A percentile compares a stretch with the other conserved stretches of the same genome.
These are phyloP conservation scores for Crocodylus rhombifer DNA, from an alignment of 2,797 vertebrate genomes.

Conservation along the genomic window DNA sequence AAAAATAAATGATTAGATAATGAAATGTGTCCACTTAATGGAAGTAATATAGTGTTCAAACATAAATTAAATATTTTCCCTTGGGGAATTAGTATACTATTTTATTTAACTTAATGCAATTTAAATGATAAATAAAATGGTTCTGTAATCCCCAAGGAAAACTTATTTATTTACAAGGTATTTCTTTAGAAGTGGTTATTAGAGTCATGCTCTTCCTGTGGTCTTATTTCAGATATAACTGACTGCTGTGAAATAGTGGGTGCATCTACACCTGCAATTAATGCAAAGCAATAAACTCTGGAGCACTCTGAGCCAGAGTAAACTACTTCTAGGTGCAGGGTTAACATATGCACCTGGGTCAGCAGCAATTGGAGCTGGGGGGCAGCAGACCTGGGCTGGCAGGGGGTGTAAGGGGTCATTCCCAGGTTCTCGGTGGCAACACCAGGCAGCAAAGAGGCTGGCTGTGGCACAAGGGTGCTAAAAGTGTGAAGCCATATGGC, in stretches of 20 bases:
- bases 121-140: conserved; percentile 68
- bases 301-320: no score
- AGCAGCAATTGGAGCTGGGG: no score
- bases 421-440: no score
- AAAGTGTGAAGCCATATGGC: no score
- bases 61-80: conserved; percentile 64
- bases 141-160: conserved; percentile 57
- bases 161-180: conserved; percentile 61
- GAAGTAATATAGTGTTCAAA: conserved; percentile 52
- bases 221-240: conserved; percentile 42
- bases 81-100: conserved; percentile 40
- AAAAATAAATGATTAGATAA: conserved; percentile 51
- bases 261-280: no score
- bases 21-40: conserved; percentile 64
- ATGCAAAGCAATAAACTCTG: no score
- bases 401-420: no score
- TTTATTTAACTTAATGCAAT: conserved; percentile 65
- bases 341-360: no score
- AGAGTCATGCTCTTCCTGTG: conserved; percentile 47
- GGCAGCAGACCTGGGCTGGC: no score
- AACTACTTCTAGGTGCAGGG: no score
- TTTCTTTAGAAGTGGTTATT: conserved; percentile 64
- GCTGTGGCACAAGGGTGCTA: no score
- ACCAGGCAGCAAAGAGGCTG: no score
- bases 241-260: conserved; percentile 25